A percentile compares a stretch with the other conserved stretches of the same genome.
phyloP scores from a whole-genome alignment of 2,888 invertebrate species.

The Drosophila sordidapex region DNA sequence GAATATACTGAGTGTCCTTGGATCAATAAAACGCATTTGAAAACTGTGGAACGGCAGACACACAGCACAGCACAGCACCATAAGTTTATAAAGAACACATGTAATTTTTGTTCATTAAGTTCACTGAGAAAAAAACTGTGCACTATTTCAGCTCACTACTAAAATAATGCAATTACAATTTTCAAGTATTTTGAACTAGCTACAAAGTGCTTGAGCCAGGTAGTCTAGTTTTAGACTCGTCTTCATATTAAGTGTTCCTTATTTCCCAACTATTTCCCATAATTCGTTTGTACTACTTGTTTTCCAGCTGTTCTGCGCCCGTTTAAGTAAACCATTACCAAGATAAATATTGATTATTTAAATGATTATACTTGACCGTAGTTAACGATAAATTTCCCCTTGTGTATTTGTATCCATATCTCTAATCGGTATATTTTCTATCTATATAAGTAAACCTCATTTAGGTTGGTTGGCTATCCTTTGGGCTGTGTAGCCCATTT shows the following conservation, averaged over 20 bases:
- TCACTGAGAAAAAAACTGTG: neutral
- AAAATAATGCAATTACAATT: neutral
- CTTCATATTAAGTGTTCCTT: neutral
- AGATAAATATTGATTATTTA: neutral
- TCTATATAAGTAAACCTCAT: conserved; percentile 3
- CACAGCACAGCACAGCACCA: neutral
- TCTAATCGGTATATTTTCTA: conserved; percentile 4
- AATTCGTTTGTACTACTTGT: neutral
- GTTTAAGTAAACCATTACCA: neutral
- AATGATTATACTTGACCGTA: neutral
- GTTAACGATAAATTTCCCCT: neutral
- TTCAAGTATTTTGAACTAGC: neutral
- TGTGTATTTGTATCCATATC: conserved; percentile 4
- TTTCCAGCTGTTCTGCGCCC: neutral
- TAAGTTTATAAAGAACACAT: conserved; percentile 28
- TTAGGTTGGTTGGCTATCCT: conserved; percentile 17
- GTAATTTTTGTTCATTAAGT: neutral
- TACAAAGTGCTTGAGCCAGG: neutral
- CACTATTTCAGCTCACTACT: neutral
- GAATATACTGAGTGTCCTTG: conserved; percentile 58
- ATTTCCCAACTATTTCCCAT: neutral
- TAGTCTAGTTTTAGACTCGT: neutral
- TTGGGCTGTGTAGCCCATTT: conserved; percentile 27
- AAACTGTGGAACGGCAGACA: conserved; percentile 28
- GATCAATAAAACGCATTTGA: conserved; percentile 73